Conservation (phyloP, 2,797 vertebrate genomes). For the Mus caroli region DNA sequence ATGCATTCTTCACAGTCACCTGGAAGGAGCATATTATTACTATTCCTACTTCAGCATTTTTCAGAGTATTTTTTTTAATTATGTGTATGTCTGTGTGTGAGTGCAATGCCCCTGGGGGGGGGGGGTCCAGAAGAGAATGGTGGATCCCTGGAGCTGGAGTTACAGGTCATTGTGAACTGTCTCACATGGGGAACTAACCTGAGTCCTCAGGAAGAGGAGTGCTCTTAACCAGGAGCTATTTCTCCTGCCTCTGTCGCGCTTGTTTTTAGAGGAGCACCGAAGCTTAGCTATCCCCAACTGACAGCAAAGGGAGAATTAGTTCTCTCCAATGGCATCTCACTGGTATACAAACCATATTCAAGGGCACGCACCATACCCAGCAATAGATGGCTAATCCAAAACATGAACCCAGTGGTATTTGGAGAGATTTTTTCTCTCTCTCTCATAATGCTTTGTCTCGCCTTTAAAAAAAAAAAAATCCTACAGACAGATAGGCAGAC, state of each 20-base stretch:
- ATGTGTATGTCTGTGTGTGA: too few relatives aligned
- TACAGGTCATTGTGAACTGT: neutral
- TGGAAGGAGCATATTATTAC: neutral
- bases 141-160: neutral
- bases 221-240: neutral
- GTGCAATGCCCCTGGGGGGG: neutral
- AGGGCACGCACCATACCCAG: too few relatives aligned
- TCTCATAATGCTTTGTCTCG: neutral
- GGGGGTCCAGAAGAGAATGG: neutral
- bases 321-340: neutral
- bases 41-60: neutral
- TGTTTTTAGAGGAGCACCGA: neutral
- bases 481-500: neutral
- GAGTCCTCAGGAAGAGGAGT: neutral
- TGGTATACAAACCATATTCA: neutral
- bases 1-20: neutral
- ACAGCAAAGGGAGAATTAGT: neutral
- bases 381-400: neutral
- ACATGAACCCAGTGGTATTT: neutral
- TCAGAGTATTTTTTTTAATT: neutral
- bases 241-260: neutral
- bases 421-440: neutral
- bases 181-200: neutral
- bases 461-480: neutral
- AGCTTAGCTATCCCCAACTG: neutral